Conservation (phyloP, 1,140 invertebrate genomes). For the Drosophila mauritiana region DNA sequence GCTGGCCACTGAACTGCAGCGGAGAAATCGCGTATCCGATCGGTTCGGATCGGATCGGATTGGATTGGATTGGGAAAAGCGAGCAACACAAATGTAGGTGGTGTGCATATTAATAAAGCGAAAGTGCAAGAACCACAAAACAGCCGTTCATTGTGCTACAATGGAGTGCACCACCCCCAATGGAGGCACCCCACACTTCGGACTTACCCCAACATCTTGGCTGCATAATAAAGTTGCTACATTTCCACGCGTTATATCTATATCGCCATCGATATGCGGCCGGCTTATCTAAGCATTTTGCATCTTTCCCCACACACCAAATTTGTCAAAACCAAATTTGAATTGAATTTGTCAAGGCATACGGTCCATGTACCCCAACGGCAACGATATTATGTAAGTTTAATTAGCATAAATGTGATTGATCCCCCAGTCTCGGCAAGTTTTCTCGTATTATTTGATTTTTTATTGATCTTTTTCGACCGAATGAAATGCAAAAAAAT, state of each 20-base stretch:
- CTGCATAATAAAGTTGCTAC: slow-evolving; percentile 46
- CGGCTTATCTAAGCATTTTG: slow-evolving; percentile 73
- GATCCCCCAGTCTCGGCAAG: slow-evolving; percentile 73
- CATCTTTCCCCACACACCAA: slow-evolving; percentile 57
- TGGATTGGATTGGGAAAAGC: slow-evolving; percentile 12
- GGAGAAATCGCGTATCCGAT: slow-evolving; percentile 5
- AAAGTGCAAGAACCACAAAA: slow-evolving; percentile 78
- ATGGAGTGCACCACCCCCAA: slow-evolving; percentile 18
- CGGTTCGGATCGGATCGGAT: neutral
- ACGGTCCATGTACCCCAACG: slow-evolving; percentile 5
- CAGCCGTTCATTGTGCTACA: slow-evolving; percentile 70
- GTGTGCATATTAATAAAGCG: slow-evolving; percentile 78
- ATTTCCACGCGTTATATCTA: slow-evolving; percentile 39
- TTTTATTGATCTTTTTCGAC: slow-evolving; percentile 70
- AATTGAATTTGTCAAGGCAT: slow-evolving; percentile 76
- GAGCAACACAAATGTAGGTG: slow-evolving; percentile 73
- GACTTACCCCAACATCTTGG: slow-evolving; percentile 5
- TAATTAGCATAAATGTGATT: slow-evolving; percentile 81
- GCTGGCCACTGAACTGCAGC: slow-evolving; percentile 50
- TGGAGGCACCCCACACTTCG: neutral
- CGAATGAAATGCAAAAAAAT: slow-evolving; percentile 79
- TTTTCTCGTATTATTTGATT: slow-evolving; percentile 80
- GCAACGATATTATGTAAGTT: slow-evolving; percentile 71
- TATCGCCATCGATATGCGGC: slow-evolving; percentile 18
- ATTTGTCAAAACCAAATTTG: slow-evolving; percentile 67